Evolutionary conservation across 2,113 vertebrate genomes (phyloP).

Genomic region (Rhabdornis inornatus): DNA sequence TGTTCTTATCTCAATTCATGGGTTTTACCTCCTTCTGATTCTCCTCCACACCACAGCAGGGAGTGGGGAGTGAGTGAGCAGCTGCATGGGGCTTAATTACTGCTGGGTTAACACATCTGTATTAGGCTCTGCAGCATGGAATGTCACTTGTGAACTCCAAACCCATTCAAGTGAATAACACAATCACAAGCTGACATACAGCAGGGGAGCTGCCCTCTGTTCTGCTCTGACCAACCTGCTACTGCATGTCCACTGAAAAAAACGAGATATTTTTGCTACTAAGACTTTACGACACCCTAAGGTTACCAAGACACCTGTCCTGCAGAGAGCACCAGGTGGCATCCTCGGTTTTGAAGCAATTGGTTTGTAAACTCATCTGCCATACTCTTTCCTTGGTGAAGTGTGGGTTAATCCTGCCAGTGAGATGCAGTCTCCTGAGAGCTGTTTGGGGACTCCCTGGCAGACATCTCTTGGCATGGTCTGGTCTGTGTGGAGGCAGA

Average conservation of each 20-base stretch:
- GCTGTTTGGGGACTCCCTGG: neutral
- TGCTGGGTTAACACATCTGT: neutral
- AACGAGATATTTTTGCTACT: neutral
- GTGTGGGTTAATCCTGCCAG: neutral
- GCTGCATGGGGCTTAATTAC: neutral
- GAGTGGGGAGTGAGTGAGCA: neutral
- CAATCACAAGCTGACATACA: neutral
- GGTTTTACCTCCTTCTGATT: neutral
- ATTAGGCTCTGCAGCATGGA: neutral
- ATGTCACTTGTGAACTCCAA: neutral
- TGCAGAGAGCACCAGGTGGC: neutral
- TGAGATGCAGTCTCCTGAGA: neutral
- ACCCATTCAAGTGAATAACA: neutral
- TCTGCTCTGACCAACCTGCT: neutral
- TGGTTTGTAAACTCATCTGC: neutral
- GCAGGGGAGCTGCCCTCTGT: neutral
- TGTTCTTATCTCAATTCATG: neutral
- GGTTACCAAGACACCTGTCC: neutral
- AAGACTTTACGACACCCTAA: accelerated
- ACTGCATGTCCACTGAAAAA: neutral
- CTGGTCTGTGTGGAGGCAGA: neutral
- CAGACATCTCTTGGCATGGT: neutral
- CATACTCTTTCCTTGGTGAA: neutral
- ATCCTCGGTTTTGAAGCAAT: neutral
- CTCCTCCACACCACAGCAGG: neutral